Base-by-base conservation (phyloP, 2,888 invertebrate genomes). In the Acheta domesticus region DNA sequence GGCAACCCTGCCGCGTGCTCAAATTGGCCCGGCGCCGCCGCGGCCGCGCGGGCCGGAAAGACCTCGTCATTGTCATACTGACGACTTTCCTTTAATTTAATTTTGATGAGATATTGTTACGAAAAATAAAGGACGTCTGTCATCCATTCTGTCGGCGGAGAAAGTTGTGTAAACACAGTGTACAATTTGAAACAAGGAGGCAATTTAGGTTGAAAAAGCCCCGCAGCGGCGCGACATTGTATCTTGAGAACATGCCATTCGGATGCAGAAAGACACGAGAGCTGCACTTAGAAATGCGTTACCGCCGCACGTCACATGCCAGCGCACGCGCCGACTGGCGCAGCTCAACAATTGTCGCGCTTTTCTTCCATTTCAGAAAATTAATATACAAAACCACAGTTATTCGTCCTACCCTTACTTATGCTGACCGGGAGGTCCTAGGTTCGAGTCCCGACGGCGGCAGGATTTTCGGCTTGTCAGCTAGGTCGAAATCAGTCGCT, bases 131-230 rank as follows among this genome's bases (percentile, higher is more conserved):
- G 62, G 62, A 19, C 62, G 62, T n/a, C n/a, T 62, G 14, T 62
- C 62, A 62, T 19, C 62, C n/a, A n/a, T 62, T 62, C 62, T 62
- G 14, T n/a, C 62, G 62, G 14, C 62, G 8, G 62, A 62, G 62
- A 62, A 62, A 62, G 62, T 62, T 62, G 62, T 19, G 62, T 62
- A 62, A 62, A 62, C 62, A 62, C 62, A 62, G 62, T 19, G 62
- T n/a, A n/a, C 62, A 62, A n/a, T 62, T 62, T 5, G 62, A 62
- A 62, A 62, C 62, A 62, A 62, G 62, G n/a, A 62, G 62, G 16
- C 16, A 62, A n/a, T 62, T 62, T 62, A n/a, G n/a, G n/a, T 14
- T 19, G 62, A 62, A 62, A 62, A 62, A 62, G 14, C n/a, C 62
- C n/a, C 62, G 62, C 1, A 5, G 14, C n/a, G 62, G 62, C 62